Evolutionary conservation across 2,113 vertebrate genomes (phyloP).

Genomic region (Ameiurus melas): DNA sequence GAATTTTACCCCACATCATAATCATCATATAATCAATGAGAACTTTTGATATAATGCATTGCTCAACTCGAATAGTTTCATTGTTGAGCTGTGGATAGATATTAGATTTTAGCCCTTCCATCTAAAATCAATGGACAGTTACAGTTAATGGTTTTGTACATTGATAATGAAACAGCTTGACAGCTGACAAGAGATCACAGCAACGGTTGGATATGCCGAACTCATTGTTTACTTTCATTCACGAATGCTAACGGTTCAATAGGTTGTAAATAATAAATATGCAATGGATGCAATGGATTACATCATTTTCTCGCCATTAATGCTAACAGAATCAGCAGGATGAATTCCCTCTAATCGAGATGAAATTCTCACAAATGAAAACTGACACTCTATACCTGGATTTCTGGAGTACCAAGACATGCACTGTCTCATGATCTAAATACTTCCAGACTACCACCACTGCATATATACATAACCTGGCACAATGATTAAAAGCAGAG

Average conservation of each 20-base stretch:
- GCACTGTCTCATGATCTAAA: too few relatives aligned
- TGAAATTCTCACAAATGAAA: neutral
- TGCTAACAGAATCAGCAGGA: neutral
- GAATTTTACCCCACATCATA: neutral
- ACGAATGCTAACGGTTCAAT: neutral
- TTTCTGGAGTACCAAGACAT: neutral
- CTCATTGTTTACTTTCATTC: neutral
- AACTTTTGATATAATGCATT: neutral
- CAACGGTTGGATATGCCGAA: neutral
- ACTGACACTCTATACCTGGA: neutral
- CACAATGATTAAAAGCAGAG: slow-evolving; percentile 36
- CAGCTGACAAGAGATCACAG: neutral
- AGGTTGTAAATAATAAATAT: neutral
- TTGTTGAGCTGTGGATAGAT: neutral
- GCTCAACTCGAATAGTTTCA: neutral
- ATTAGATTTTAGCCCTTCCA: neutral
- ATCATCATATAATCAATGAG: neutral
- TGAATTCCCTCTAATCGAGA: neutral
- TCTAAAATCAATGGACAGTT: neutral
- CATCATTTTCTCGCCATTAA: neutral
- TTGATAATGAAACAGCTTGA: neutral
- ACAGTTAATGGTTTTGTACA: neutral
- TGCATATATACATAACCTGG: neutral
- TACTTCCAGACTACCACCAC: neutral
- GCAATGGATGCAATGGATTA: neutral